A percentile compares a stretch with the other conserved stretches of the same genome.
These are phyloP conservation scores for Schizothorax lantsangensis DNA, from an alignment of 2,797 vertebrate species.

Conservation along the genomic window DNA sequence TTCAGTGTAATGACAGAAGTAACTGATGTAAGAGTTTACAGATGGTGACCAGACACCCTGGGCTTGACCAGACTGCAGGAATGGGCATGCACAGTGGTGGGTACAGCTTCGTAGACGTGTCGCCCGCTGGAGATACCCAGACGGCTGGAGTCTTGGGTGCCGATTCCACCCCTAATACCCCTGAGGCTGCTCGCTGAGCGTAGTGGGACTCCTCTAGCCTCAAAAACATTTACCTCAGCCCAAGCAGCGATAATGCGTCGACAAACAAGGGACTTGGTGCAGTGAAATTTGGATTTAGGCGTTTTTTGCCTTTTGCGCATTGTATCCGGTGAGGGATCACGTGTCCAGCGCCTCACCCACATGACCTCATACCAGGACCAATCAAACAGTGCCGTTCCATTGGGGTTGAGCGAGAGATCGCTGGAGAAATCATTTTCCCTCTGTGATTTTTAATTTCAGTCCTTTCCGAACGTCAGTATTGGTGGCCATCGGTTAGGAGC, in stretches of 20 bases:
- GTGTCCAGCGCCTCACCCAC: slow-evolving; percentile 79
- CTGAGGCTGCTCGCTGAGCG: slow-evolving; percentile 71
- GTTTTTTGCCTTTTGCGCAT: slow-evolving; percentile 58
- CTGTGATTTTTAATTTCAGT: slow-evolving; percentile 75
- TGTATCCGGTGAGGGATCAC: slow-evolving; percentile 77
- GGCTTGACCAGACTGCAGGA: slow-evolving; percentile 18
- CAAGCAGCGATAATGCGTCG: slow-evolving; percentile 69
- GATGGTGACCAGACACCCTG: slow-evolving; percentile 30
- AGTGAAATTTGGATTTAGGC: slow-evolving; percentile 74
- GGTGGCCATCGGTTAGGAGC: slow-evolving; percentile 77
- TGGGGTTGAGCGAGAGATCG: slow-evolving; percentile 59
- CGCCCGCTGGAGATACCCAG: slow-evolving; percentile 54
- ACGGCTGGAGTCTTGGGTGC: slow-evolving; percentile 55
- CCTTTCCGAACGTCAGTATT: slow-evolving; percentile 78
- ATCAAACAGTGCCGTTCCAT: slow-evolving; percentile 76
- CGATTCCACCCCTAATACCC: slow-evolving; percentile 59
- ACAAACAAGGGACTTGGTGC: slow-evolving; percentile 68
- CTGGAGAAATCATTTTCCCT: slow-evolving; percentile 69
- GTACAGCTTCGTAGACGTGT: slow-evolving; percentile 53
- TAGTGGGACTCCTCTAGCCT: slow-evolving; percentile 62
- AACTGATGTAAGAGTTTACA: slow-evolving; percentile 25
- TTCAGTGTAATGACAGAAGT: slow-evolving; percentile 4
- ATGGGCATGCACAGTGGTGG: slow-evolving; percentile 4
- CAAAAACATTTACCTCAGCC: slow-evolving; percentile 69
- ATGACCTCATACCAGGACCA: slow-evolving; percentile 82